Base-by-base conservation (phyloP, 2,797 vertebrate genomes). In the Cyclura pinguis region DNA sequence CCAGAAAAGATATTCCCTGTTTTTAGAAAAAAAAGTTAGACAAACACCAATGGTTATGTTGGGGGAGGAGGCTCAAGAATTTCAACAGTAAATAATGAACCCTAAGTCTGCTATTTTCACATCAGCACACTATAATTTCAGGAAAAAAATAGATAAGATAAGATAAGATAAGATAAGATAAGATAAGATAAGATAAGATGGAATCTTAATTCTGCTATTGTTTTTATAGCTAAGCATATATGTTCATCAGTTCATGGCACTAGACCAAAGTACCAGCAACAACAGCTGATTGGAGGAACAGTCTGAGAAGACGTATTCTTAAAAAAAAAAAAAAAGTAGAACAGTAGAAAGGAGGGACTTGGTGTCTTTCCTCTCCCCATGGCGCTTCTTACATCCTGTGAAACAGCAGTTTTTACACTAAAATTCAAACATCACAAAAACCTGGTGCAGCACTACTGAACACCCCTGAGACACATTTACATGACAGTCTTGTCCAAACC, bases 321-420 rank as follows among this genome's bases (percentile, higher is more conserved):
- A 32, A 52, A 69, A 16, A 2, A 14, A 29, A 24, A 18, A 29
- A 14, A 22, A 67, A 42, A 35, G 69, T 87, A 57, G 32, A 35
- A 52, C 20, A 88, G 22, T 57, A 32, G n/a, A 59, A 82, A 35
- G 24, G 35, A 81, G 50, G 50, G 29, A 5, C 7, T 1, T 29
- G 2, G 7, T 24, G 10, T n/a, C 47, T 80, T 72, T 2, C 47
- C 16, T 32, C 5, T 10, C 64, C 14, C 22, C 38, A 72, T 47
- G 20, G 29, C 9, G 9, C n/a, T 57, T 62, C 32, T 57, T 16
- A 82, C 12, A 32, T 35, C 20, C 0, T 83, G 32, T 35, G 35
- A 74, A 90, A 90, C 20, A 35, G 52, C 24, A 27, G n/a, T 74
- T 81, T 82, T 52, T 35, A 42, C 59, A 78, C 4, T 89, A 38